Conservation (phyloP, 2,797 vertebrate genomes). For the Sebastes dallii region DNA sequence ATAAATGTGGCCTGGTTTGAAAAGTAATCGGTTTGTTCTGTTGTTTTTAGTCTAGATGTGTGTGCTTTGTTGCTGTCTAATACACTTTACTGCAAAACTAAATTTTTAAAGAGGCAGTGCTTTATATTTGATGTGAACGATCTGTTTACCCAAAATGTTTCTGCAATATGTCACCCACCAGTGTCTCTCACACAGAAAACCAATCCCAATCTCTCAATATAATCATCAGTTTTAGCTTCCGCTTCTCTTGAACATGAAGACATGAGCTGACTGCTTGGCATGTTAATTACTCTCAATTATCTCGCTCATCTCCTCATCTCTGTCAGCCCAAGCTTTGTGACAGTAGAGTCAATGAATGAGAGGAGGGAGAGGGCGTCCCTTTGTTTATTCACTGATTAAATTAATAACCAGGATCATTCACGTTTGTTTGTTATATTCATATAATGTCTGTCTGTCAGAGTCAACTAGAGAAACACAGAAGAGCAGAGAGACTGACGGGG, state of each 20-base stretch:
- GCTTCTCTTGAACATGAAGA: background rate
- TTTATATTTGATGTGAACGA: background rate
- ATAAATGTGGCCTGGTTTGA: background rate
- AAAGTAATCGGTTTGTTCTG: background rate
- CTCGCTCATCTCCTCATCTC: constrained; percentile 16
- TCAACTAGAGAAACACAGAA: background rate
- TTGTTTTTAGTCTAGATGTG: background rate
- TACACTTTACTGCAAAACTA: background rate
- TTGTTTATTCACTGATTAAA: constrained; percentile 26
- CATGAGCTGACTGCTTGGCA: background rate
- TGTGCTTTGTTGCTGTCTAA: background rate
- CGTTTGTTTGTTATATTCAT: background rate
- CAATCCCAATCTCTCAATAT: background rate
- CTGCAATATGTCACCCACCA: background rate
- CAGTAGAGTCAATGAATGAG: background rate
- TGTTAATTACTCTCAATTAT: constrained; percentile 47
- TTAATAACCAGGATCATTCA: constrained; percentile 8
- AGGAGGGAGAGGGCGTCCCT: background rate
- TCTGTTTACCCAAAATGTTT: background rate
- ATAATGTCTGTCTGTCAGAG: background rate
- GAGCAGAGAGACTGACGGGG: background rate
- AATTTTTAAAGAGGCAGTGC: background rate
- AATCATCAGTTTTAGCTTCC: background rate
- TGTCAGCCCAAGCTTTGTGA: constrained; percentile 13
- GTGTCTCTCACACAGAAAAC: background rate